phyloP scores from a whole-genome alignment of 2,113 vertebrate genomes.

The Rhinolophus sinicus region DNA sequence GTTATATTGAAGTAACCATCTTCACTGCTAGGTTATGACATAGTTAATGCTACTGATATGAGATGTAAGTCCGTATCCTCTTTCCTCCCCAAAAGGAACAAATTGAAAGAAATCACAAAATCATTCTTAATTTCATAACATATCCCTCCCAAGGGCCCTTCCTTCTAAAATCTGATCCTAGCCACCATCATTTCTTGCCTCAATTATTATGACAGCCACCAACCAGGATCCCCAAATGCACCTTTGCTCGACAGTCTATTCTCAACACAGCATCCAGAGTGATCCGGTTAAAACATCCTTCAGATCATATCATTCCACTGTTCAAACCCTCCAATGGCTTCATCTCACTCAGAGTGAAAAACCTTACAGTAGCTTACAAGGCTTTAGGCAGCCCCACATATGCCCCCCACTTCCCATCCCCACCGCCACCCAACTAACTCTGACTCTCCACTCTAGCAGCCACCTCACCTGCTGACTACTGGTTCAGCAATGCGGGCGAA shows the following conservation, averaged over 20 bases:
- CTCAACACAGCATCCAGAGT: background rate
- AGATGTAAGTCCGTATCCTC: background rate
- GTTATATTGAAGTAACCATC: background rate
- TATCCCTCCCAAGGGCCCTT: background rate
- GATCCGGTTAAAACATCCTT: background rate
- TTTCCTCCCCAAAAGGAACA: background rate
- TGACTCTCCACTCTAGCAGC: background rate
- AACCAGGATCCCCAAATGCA: background rate
- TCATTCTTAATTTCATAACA: background rate
- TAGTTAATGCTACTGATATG: background rate
- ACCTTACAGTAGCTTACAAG: background rate
- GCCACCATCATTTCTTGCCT: background rate
- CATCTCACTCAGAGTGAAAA: background rate
- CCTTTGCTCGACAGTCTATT: background rate
- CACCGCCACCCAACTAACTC: too few species aligned
- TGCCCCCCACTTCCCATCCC: too few species aligned
- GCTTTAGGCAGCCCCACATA: background rate
- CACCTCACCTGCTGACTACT: background rate
- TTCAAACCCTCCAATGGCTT: background rate
- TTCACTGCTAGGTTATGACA: background rate
- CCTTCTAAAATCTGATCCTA: background rate
- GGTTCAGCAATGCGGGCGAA: background rate
- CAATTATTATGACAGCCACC: background rate
- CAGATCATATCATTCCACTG: background rate
- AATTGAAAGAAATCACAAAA: background rate